Base-by-base conservation (phyloP, 2,797 vertebrate species). In the Lateolabrax maculatus region DNA sequence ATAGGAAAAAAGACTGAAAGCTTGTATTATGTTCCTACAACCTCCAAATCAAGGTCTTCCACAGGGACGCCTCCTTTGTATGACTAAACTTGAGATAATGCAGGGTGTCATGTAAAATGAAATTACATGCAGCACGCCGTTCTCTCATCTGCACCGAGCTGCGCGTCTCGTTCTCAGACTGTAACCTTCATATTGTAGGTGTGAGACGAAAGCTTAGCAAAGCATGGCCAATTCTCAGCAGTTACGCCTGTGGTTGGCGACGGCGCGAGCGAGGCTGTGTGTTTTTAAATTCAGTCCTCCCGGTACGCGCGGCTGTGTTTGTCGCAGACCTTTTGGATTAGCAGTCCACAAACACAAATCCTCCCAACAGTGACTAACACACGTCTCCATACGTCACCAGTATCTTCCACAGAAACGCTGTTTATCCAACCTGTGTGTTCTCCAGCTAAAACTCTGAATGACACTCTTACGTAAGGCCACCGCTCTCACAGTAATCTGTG, bases 41-140 rank as follows among this genome's bases (percentile, higher is more conserved):
- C 75, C 67, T 81, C 78, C 64, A 60, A 83, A 78, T 87, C 77
- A 75, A 86, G 89, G 80, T 84, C 87, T 79, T 85, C 87, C 85
- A 60, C 72, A 34, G 81, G 82, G 87, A 82, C 44, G 69, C 66
- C 75, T 86, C 76, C 68, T 88, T 84, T 79, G 83, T 87, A 19
- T 61, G 79, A 62, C 69, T 84, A 86, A 89, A 78, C 87, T 75
- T 77, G 80, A 90, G 84, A 86, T 86, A 89, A 91, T 78, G 80
- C 78, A 36, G 81, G 72, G 79, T 84, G 84, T 89, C 87, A 67
- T 80, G 84, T 81, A 70, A 86, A 87, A 88, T 76, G 64, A 87
- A 89, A 88, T 86, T 61, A 89, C 88, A 84, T 15, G 69, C 83
- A 51, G 83, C 71, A 21, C 62, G 57, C 41, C 21, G 60, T 46